Conservation (phyloP, 1,140 invertebrate species). For the Drosophila kurseongensis region DNA sequence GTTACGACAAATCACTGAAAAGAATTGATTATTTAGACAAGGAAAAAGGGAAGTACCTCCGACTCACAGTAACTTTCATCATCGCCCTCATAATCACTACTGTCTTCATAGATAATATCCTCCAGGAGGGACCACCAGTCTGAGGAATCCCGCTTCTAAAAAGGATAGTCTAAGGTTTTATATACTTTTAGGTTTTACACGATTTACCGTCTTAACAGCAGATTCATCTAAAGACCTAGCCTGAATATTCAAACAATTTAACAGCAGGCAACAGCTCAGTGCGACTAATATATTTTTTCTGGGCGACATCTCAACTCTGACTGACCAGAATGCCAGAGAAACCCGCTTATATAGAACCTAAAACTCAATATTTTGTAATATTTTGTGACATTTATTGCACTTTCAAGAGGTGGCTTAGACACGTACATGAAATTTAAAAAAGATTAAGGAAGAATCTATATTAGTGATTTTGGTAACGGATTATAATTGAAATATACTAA, state of each 20-base stretch:
- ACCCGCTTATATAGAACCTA: slow-evolving; percentile 50
- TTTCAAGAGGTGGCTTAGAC: neutral
- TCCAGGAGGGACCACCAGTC: slow-evolving; percentile 47
- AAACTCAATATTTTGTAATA: slow-evolving; percentile 3
- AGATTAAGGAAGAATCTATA: too few relatives aligned
- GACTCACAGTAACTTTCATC: slow-evolving; percentile 49
- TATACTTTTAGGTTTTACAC: neutral
- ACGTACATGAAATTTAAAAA: neutral
- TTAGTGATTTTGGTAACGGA: too few relatives aligned
- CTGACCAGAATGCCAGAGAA: slow-evolving; percentile 15
- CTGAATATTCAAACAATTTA: slow-evolving; percentile 2
- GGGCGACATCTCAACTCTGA: slow-evolving; percentile 49
- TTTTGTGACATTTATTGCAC: slow-evolving; percentile 3
- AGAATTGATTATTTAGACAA: neutral
- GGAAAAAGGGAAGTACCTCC: neutral
- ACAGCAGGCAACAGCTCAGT: slow-evolving; percentile 28
- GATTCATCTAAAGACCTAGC: slow-evolving; percentile 19
- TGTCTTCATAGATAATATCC: slow-evolving; percentile 24
- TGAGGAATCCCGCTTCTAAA: slow-evolving; percentile 27
- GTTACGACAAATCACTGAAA: slow-evolving; percentile 58
- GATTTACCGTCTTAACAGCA: slow-evolving; percentile 24
- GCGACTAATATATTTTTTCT: slow-evolving; percentile 24
- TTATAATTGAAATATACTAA: too few relatives aligned
- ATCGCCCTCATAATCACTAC: slow-evolving; percentile 18
- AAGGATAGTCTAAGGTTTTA: neutral